Percentiles rank a stretch among this genome's conserved stretches.
phyloP scores from a whole-genome alignment of 2,797 vertebrate genomes.

The Dromococcyx pavoninus region DNA sequence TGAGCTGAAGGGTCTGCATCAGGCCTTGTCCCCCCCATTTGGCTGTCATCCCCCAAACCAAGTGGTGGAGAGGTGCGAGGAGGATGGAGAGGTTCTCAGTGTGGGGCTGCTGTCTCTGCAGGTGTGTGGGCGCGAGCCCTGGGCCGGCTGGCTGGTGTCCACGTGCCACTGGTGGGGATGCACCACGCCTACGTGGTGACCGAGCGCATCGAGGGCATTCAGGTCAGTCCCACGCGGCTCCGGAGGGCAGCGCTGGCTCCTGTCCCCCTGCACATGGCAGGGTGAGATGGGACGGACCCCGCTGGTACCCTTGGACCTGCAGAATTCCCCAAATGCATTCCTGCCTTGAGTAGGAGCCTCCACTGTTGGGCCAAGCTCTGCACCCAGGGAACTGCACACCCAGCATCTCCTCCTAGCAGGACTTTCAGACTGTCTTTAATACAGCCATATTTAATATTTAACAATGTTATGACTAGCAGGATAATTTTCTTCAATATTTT shows the following conservation, averaged over 20 bases:
- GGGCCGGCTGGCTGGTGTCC: slow-evolving; percentile 91
- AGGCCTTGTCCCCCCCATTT: neutral
- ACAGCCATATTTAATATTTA: neutral
- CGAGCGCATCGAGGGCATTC: slow-evolving; percentile 94
- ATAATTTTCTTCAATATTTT: neutral
- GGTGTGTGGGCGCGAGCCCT: slow-evolving; percentile 91
- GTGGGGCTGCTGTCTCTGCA: neutral
- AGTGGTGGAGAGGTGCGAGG: neutral
- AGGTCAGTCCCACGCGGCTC: slow-evolving; percentile 71
- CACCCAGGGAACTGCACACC: fast-evolving
- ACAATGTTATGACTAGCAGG: neutral
- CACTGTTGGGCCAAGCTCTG: neutral
- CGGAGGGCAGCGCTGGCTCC: neutral
- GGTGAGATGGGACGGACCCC: neutral
- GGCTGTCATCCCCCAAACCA: neutral
- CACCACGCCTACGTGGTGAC: slow-evolving; percentile 96
- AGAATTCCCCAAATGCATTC: neutral
- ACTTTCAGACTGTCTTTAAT: neutral
- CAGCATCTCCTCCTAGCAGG: neutral
- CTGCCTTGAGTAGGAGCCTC: neutral
- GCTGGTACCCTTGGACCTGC: fast-evolving
- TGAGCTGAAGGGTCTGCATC: fast-evolving
- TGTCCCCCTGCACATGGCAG: too few species aligned
- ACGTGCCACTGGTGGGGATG: slow-evolving; percentile 91
- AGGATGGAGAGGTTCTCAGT: neutral